Evolutionary conservation across 2,797 vertebrate species (phyloP), one percentile per base, ranked within the genome.

Genomic region (Graptemys geographica): DNA sequence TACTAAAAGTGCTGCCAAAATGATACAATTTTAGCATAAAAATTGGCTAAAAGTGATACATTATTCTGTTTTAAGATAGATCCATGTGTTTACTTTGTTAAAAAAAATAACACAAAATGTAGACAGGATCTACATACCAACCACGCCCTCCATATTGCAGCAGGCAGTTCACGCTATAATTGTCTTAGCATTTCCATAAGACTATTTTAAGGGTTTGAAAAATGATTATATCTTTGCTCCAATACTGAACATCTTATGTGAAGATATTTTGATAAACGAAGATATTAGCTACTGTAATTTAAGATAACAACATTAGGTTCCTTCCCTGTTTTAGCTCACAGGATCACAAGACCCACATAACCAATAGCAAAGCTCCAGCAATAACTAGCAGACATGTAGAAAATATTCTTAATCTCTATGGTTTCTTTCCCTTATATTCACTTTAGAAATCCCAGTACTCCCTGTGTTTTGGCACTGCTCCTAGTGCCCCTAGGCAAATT

Each of bases 401-500:
- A 92, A 96, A 96, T 86, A 89, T 95, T 94, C 97, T 98, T 98
- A 97, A 98, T 87, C 83, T 98, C 97, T 97, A 97, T 62, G 97
- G 98, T 96, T 98, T 97, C 82, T 96, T 88, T 95, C 94, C 93
- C 96, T 89, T 90, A 97, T 79, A 72, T 95, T 98, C 89, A 91
- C 94, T 96, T 96, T 91, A 94, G 98, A 97, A 97, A 97, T 93
- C 78, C 13, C 37, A 83, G n/a, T 92, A 86, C 92, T 95, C 90
- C 89, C 94, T 79, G 90, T 82, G 76, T 88, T 92, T 90, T 96
- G 96, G 95, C 95, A 95, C 93, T 69, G 89, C 92, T 93, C 96
- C 96, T 86, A 88, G 87, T 86, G 65, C 82, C 89, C 55, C 59
- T 41, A 92, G 86, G 86, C 92, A 94, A 93, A 94, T 93, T 96